These are phyloP conservation scores for Ochropleura plecta DNA, from an alignment of 2,888 invertebrate genomes.

Conservation along the genomic window DNA sequence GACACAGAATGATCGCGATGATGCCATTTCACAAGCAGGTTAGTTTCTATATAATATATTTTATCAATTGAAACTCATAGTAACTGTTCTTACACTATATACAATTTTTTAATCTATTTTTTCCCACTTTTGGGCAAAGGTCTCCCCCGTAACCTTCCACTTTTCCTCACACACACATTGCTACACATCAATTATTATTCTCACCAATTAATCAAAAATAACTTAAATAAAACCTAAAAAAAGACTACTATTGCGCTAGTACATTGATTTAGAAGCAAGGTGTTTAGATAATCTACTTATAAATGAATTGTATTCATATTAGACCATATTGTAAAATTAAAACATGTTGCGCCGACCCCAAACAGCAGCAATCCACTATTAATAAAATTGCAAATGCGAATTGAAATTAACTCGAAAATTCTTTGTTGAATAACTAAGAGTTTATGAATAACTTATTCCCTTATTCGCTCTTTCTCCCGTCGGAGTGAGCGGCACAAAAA, in stretches of 20 bases:
- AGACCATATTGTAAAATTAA: neutral
- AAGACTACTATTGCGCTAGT: neutral
- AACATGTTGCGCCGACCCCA: too few relatives aligned
- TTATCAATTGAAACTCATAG: neutral
- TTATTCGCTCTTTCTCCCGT: constrained; percentile 38
- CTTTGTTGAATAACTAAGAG: constrained; percentile 6
- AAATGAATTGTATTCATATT: neutral
- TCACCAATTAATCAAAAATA: too few relatives aligned
- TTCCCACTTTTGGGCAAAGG: too few relatives aligned
- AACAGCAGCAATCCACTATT: neutral
- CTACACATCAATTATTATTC: too few relatives aligned
- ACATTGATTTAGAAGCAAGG: neutral
- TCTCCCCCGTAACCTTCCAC: neutral
- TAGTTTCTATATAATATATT: constrained; percentile 55
- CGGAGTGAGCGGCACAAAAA: constrained; percentile 43
- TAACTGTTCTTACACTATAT: too few relatives aligned
- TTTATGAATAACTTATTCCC: neutral
- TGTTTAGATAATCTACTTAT: neutral
- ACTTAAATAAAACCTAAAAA: too few relatives aligned
- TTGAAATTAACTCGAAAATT: neutral
- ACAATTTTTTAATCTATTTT: too few relatives aligned
- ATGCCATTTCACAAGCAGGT: constrained; percentile 78
- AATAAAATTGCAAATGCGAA: neutral
- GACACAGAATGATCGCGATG: constrained; percentile 81
- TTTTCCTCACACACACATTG: too few relatives aligned